Conservation (phyloP, 35 echinoderm and acorn worm species). For the Anneissia japonica region DNA sequence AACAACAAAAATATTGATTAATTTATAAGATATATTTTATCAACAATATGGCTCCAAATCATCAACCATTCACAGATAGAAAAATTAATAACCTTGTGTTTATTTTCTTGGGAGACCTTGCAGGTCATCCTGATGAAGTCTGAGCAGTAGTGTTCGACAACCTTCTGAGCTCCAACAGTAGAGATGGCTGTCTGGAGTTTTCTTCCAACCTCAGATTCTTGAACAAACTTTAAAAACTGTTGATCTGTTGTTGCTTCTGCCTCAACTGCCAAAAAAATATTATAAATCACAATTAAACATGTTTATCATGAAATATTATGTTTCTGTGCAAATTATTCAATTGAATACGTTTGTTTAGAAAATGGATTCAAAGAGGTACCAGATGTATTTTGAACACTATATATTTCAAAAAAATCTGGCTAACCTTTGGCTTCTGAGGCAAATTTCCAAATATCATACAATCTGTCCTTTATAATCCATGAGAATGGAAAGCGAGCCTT, state of each 20-base stretch:
- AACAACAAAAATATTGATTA: too few relatives aligned
- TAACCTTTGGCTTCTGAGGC: background rate
- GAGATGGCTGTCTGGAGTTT: background rate
- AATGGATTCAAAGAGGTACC: too few relatives aligned
- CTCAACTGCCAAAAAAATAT: background rate
- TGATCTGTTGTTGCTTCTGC: background rate
- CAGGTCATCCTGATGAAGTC: background rate
- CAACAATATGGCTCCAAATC: too few relatives aligned
- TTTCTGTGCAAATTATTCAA: too few relatives aligned
- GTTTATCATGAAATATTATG: too few relatives aligned
- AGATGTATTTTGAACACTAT: too few relatives aligned
- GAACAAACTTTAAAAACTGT: background rate
- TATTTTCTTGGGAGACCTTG: background rate
- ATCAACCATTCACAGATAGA: too few relatives aligned
- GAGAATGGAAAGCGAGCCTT: background rate
- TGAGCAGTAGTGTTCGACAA: background rate
- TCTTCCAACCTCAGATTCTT: background rate
- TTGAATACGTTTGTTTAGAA: too few relatives aligned
- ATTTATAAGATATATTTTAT: too few relatives aligned
- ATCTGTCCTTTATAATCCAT: background rate
- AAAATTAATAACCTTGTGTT: background rate
- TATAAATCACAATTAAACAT: too few relatives aligned
- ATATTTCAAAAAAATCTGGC: background rate
- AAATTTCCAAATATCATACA: background rate
- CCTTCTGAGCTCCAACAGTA: background rate